Evolutionary conservation across 1,140 invertebrate genomes (phyloP).

Genomic region (Zophobas morio): DNA sequence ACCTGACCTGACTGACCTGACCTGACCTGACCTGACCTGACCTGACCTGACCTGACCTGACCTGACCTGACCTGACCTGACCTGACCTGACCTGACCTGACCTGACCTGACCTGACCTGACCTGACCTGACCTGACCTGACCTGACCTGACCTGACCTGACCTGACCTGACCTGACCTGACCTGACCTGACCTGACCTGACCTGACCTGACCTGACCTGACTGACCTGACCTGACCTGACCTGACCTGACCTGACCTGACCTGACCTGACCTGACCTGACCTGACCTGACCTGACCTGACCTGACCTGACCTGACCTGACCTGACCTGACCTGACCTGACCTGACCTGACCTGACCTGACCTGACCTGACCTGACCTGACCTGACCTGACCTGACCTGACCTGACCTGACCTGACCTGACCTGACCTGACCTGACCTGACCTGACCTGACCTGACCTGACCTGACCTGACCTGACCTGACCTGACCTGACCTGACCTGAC

Average conservation of each 20-base stretch:
- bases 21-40: slow-evolving; percentile 48
- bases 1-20: slow-evolving; percentile 50
- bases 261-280: slow-evolving; percentile 63
- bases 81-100: slow-evolving; percentile 55
- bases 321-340: slow-evolving; percentile 61
- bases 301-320: slow-evolving; percentile 63
- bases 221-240: slow-evolving; percentile 61
- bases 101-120: slow-evolving; percentile 55
- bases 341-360: slow-evolving; percentile 55
- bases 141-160: slow-evolving; percentile 61
- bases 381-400: slow-evolving; percentile 51
- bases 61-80: slow-evolving; percentile 53
- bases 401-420: slow-evolving; percentile 51
- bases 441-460: slow-evolving; percentile 56
- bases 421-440: slow-evolving; percentile 50
- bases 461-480: slow-evolving; percentile 49
- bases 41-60: slow-evolving; percentile 52
- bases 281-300: slow-evolving; percentile 62
- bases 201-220: slow-evolving; percentile 63
- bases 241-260: slow-evolving; percentile 58
- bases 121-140: slow-evolving; percentile 58
- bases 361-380: slow-evolving; percentile 56
- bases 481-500: slow-evolving; percentile 48
- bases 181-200: slow-evolving; percentile 63
- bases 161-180: slow-evolving; percentile 61